Base-by-base conservation (phyloP, 2,113 vertebrate genomes). In the Cynopterus brachyotis region DNA sequence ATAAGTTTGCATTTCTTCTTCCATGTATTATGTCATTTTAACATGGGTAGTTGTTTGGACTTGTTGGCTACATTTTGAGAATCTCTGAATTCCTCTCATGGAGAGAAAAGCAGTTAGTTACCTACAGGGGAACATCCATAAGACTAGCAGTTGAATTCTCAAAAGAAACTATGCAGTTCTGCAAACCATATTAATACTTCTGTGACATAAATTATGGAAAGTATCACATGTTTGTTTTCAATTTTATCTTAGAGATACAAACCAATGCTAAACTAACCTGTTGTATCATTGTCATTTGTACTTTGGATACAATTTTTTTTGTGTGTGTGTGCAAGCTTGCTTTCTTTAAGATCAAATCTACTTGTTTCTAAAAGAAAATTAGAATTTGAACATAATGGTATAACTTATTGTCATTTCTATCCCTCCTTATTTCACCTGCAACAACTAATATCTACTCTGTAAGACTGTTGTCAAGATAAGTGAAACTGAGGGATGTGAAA, bases 311-410 rank as follows among this genome's bases (percentile, higher is more conserved):
- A 62, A 47, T 72, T 87, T 72, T 13, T 72, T 13, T n/a, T 50
- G 12, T 50, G 13, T 87, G 35, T 62, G 24, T 86, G 30, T 79
- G 47, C 26, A 72, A 93, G 60, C 47, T 82, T 91, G 0, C 47
- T 97, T 79, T 66, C 81, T 91, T 92, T 91, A 95, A 73, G 45
- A 83, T 47, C 67, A 89, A 96, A 89, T 89, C 9, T 47, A 76
- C 57, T 89, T 88, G 69, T 86, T 91, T 95, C n/a, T 83, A 89
- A 87, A 83, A 81, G 57, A 83, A 69, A 93, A 73, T 94, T 40
- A 73, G 30, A 87, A 80, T 93, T 76, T 83, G 84, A 89, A 85
- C 13, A 40, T 40, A 55, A 57, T 59, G 35, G 47, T 85, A 10
- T 66, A 90, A 93, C 89, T 87, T 87, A 76, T 45, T 79, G 24